Base-by-base conservation (phyloP, 2,888 invertebrate species). In the Corythucha ciliata region DNA sequence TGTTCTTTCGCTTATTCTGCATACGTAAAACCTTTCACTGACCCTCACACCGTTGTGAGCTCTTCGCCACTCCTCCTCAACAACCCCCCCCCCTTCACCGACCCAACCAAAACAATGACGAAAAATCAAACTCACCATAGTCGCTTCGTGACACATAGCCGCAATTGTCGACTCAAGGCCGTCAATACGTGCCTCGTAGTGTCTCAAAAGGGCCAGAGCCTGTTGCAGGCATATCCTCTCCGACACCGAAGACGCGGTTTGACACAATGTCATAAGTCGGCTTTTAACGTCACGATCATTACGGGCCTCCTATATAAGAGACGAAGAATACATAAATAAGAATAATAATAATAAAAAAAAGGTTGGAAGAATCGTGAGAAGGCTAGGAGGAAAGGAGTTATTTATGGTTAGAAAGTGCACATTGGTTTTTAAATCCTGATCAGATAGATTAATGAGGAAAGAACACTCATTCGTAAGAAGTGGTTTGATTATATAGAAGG, bases 201-300 rank as follows among this genome's bases (percentile, higher is more conserved):
- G 59, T 24, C 79, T 77, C 54, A 80, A 68, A 61, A 79, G 68
- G 66, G 74, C 74, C 53, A 78, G 64, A 41, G 79, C 72, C 64
- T 79, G 79, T 61, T 79, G 76, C 62, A 80, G 68, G 60, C 79
- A 79, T 44, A 72, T 70, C 63, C 76, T 74, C 61, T 80, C 80
- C 29, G 76, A 74, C 52, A 73, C 73, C 58, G 49, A 62, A 32
- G 59, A 57, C 12, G 64, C 55, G 20, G 49, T 57, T 33, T 61
- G 60, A 41, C 60, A 60, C 44, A 63, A 34, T 33, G 48, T 54
- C 20, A 56, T 39, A 25, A 59, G 40, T 27, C 53, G 42, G 50
- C 55, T 54, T 45, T 59, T 59, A 24, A 59, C 55, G 47, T 59
- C 59, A 18, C 58, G 53, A 27, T 56, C 54, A 32, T 44, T 57